Evolutionary conservation across 1,140 invertebrate species (phyloP), one percentile per base, ranked within the genome.

Genomic region (Bombus confusus): DNA sequence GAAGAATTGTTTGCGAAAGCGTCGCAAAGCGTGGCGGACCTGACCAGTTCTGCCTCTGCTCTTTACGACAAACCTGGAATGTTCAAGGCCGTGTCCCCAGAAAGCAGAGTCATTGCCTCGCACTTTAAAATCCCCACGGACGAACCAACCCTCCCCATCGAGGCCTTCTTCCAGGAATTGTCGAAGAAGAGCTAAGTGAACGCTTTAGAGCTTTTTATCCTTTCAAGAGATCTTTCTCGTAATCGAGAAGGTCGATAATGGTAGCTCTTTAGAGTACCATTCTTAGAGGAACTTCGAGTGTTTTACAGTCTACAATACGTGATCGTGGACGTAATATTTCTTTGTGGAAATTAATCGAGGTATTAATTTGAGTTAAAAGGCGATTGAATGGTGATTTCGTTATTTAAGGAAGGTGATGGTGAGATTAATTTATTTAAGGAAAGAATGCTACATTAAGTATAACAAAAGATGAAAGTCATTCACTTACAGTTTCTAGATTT

Each of bases 81-180:
- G 89, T 95, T 95, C 87, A 95, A 95, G 85, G 92, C 94, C 1
- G 92, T 95, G 2, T 94, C 94, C 2, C 92, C 94, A 0, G 93
- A 94, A 37, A 94, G 91, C 82, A 91, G 91, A 9, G 83, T 92
- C 9, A 91, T 92, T 0, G 88, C 93, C 37, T 83, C 92, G 1
- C 93, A 94, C 75, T 94, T 95, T 39, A 93, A 94, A 78, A 93
- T 95, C 28, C 92, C 93, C 8, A 95, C 95, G 0, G 95, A 96
- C n/a, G 95, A 95, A 81, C 95, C 95, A 1, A 95, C 95, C n/a
- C 83, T 96, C 15, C 95, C 95, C 0, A 95, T 96, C 71, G 95
- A 96, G 90, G 95, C 95, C 0, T 96, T 96, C 89, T 96, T 96
- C 83, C 95, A 95, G 41, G 93, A 95, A 59, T 57, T 95, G 0